A percentile compares a stretch with the other conserved stretches of the same genome.
Evolutionary conservation across 2,888 invertebrate species (phyloP).

Genomic region (Xiphydria camelus): DNA sequence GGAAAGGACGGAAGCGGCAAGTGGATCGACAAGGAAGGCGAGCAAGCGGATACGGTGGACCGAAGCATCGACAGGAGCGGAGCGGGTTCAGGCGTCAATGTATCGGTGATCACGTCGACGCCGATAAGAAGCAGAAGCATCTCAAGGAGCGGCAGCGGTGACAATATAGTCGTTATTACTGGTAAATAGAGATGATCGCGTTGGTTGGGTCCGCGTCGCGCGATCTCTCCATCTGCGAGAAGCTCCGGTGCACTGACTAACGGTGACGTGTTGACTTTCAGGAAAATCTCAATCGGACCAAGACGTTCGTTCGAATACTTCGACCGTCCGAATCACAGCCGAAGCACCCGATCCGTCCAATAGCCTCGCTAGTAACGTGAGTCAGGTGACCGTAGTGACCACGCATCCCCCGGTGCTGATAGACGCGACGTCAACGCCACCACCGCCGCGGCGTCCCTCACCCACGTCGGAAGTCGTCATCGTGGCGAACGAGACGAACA

Average conservation of each 20-base stretch:
- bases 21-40: constrained; percentile 19
- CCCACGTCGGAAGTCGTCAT: constrained; percentile 75
- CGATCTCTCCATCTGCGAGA: too few relatives aligned
- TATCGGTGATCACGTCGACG: constrained; percentile 54
- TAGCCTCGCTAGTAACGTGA: constrained; percentile 74
- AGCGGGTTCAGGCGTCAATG: constrained; percentile 44
- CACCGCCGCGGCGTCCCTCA: constrained; percentile 69
- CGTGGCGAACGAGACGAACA: constrained; percentile 78
- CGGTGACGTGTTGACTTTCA: constrained; percentile 12
- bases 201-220: too few relatives aligned
- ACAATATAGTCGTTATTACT: constrained; percentile 53
- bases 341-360: constrained; percentile 68
- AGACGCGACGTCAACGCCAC: constrained; percentile 72
- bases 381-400: constrained; percentile 82
- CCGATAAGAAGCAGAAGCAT: constrained; percentile 45
- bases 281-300: constrained; percentile 41
- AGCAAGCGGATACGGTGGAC: constrained; percentile 30
- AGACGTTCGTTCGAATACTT: constrained; percentile 57
- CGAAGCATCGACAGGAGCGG: constrained; percentile 31
- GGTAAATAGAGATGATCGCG: constrained; percentile 30
- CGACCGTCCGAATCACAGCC: constrained; percentile 60
- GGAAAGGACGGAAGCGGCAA: constrained; percentile 23
- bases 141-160: constrained; percentile 44
- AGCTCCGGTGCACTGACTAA: too few relatives aligned
- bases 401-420: constrained; percentile 78